Evolutionary conservation across 2,113 vertebrate species (phyloP), one percentile per base, ranked within the genome.

Genomic region (Grallaria varia): DNA sequence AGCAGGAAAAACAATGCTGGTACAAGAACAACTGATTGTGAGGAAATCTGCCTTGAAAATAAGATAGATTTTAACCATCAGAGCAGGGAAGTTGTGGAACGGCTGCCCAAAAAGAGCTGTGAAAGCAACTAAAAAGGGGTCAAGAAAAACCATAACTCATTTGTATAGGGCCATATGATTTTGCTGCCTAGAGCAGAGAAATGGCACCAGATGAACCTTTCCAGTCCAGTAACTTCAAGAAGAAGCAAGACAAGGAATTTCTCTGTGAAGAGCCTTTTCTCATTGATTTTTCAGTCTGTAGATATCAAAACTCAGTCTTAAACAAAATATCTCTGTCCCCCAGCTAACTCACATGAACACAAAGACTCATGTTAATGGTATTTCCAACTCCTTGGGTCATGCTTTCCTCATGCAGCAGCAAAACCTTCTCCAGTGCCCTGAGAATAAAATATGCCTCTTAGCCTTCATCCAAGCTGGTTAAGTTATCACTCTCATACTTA

Each of bases 11-110:
- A 44, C 21, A 84, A 63, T 8, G 28, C 49, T n/a, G 15, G 69
- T 52, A 64, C 44, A 89, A 84, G 62, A 92, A 52, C 42, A 92
- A 87, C 68, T 67, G 25, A 27, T 69, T 77, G 27, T 66, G 69
- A 94, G 53, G 62, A 87, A 85, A 94, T 66, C 30, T 89, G 35
- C 35, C 64, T 84, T 81, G 59, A 96, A 91, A 89, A 76, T 52
- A 89, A 68, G n/a, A 58, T 19, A 11, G 27, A 68, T 89, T 87
- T 84, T 87, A 87, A 79, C 58, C 8, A 75, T 56, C 77, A 79
- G 40, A 87, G 42, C 23, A 45, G 39, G 19, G 17, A 87, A n/a
- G 28, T 39, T 91, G 42, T 84, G 40, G 50, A 82, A 82, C 49
- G 82, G 69, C 37, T 75, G 25, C 33, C 56, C 33, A 21, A 68